These are phyloP conservation scores for Coregonus suidteri DNA, from an alignment of 2,797 vertebrate species.

Conservation along the genomic window DNA sequence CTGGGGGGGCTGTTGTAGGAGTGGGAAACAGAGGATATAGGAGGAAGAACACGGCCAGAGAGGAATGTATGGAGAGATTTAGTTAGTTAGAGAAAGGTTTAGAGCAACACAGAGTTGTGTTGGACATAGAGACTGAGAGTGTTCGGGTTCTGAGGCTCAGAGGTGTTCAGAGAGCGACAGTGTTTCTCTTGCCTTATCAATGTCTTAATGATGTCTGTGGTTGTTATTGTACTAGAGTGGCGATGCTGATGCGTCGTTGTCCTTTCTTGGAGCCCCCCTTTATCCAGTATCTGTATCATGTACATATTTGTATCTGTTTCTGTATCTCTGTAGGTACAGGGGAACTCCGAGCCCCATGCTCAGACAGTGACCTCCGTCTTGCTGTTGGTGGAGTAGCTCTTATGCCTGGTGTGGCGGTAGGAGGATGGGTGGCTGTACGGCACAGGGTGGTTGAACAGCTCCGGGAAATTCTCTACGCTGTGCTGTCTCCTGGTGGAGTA, in stretches of 20 bases:
- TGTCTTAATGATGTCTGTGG: background rate
- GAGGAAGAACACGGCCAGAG: background rate
- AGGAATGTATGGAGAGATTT: background rate
- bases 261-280: background rate
- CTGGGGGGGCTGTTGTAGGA: background rate
- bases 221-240: background rate
- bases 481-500: conserved; percentile 70
- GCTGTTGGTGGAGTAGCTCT: conserved; percentile 89
- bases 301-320: background rate
- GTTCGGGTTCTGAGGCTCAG: background rate
- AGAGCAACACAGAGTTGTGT: conserved; percentile 11
- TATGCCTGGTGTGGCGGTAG: conserved; percentile 72
- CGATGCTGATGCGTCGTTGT: background rate
- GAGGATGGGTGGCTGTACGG: conserved; percentile 62
- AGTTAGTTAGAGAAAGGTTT: background rate
- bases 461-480: conserved; percentile 83
- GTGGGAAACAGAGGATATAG: background rate
- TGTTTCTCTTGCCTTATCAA: background rate
- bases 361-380: conserved; percentile 93
- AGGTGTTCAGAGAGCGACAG: background rate
- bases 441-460: conserved; percentile 75
- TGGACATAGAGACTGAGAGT: background rate
- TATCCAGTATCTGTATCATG: background rate
- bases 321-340: background rate
- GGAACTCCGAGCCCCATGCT: conserved; percentile 25